Conservation (phyloP, 1,140 invertebrate genomes). For the Bombus haemorrhoidalis region DNA sequence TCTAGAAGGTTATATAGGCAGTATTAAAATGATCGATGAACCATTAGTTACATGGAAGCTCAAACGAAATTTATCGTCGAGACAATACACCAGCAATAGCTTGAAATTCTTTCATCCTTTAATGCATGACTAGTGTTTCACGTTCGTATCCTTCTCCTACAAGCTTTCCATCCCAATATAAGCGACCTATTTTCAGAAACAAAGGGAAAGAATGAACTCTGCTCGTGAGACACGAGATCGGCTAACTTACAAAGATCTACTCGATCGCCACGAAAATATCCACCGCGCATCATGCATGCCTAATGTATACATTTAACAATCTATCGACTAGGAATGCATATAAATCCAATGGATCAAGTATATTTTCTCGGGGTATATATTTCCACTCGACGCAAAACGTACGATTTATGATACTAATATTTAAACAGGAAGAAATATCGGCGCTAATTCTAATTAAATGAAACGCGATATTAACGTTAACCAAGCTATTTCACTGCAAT, state of each 20-base stretch:
- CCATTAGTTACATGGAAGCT: constrained; percentile 42
- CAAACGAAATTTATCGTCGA: constrained; percentile 48
- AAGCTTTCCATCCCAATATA: constrained; percentile 13
- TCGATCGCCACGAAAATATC: constrained; percentile 48
- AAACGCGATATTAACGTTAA: constrained; percentile 9
- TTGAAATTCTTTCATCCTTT: constrained; percentile 28
- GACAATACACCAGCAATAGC: background rate
- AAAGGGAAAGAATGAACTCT: constrained; percentile 8
- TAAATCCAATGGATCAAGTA: constrained; percentile 34
- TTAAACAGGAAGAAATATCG: constrained; percentile 23
- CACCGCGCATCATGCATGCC: background rate
- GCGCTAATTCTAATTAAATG: constrained; percentile 10
- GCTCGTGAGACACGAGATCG: constrained; percentile 19
- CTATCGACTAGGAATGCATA: constrained; percentile 23
- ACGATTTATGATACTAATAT: constrained; percentile 44
- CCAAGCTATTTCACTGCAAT: background rate
- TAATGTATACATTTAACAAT: background rate
- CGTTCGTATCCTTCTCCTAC: background rate
- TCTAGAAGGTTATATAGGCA: background rate
- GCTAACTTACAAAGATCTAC: constrained; percentile 14
- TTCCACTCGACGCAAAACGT: constrained; percentile 37
- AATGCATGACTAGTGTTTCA: constrained; percentile 14
- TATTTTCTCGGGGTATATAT: constrained; percentile 22
- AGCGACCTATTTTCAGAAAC: constrained; percentile 44
- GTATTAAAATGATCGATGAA: constrained; percentile 41